A percentile compares a stretch with the other conserved stretches of the same genome.
Evolutionary conservation across 2,113 vertebrate species (phyloP).

Genomic region (Onychostoma macrolepis): DNA sequence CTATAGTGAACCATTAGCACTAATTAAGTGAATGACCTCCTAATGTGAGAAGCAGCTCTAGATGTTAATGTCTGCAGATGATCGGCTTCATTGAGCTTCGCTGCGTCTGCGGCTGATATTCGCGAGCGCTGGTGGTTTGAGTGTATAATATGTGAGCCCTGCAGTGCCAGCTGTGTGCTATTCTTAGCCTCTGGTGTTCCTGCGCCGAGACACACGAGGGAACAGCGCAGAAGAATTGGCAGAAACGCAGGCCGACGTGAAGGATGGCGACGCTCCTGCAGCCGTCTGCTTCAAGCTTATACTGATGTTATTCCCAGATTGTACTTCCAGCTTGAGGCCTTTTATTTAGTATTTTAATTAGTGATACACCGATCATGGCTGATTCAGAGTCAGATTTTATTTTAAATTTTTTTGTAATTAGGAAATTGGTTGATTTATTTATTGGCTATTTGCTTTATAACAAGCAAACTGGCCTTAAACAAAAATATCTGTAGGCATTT

Average conservation of each 20-base stretch:
- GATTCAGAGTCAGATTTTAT: no score
- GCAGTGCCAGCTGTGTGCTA: constrained; percentile 80
- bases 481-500: no score
- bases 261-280: no score
- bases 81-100: background rate
- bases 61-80: background rate
- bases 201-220: constrained; percentile 66
- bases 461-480: no score
- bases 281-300: background rate
- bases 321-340: no score
- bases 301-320: background rate
- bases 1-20: background rate
- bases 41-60: background rate
- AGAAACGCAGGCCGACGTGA: no score
- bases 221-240: constrained; percentile 51
- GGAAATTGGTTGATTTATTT: no score
- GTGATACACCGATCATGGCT: no score
- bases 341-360: no score
- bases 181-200: constrained; percentile 73
- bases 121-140: constrained; percentile 67
- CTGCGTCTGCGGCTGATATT: constrained; percentile 28
- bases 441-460: no score
- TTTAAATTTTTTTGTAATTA: no score
- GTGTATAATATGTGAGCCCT: constrained; percentile 77
- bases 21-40: background rate